Evolutionary conservation across 2,797 vertebrate species (phyloP).

Genomic region (Mustela erminea): DNA sequence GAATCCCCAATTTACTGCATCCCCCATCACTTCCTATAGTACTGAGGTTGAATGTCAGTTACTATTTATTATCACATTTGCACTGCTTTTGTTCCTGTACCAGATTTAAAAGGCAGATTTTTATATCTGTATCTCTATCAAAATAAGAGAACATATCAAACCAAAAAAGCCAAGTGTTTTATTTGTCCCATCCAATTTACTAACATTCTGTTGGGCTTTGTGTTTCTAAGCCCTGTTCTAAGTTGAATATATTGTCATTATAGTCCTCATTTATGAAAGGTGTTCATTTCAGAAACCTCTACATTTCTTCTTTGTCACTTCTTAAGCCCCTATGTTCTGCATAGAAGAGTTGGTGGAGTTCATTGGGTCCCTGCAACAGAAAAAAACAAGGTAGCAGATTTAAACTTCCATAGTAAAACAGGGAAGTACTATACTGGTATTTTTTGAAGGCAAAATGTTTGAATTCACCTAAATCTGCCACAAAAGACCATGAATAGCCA

Average conservation of each 20-base stretch:
- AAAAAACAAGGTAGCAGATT: not conserved
- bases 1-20: not conserved
- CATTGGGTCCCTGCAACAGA: not conserved
- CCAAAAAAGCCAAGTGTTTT: not conserved
- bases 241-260: not conserved
- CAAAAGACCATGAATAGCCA: not conserved
- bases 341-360: not conserved
- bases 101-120: not conserved
- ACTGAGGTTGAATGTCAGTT: not conserved
- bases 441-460: not conserved
- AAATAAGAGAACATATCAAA: conserved; percentile 34
- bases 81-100: not conserved
- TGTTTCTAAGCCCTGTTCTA: not conserved
- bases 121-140: not conserved
- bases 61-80: not conserved
- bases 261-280: not conserved
- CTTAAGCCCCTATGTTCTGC: not conserved
- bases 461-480: not conserved
- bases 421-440: not conserved
- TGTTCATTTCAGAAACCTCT: not conserved
- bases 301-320: not conserved
- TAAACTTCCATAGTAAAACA: not conserved
- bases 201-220: not conserved
- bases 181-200: not conserved
- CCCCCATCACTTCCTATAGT: not conserved